Evolutionary conservation across 2,888 invertebrate genomes (phyloP).

Genomic region (Tortrix viridana): DNA sequence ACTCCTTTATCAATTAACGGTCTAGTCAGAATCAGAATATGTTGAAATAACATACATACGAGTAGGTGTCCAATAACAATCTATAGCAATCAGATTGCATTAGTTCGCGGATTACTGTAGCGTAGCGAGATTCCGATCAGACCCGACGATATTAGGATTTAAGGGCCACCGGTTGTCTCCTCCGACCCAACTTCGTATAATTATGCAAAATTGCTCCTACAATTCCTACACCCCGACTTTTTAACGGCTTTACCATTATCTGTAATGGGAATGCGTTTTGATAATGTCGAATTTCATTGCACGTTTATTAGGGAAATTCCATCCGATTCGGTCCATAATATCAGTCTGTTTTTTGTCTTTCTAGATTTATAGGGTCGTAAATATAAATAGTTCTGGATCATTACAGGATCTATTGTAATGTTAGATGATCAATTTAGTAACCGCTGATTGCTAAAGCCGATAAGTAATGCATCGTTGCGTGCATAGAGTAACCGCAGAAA

Average conservation of each 20-base stretch:
- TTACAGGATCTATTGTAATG: constrained; percentile 61
- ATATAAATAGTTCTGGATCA: constrained; percentile 37
- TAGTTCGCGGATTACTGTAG: constrained; percentile 72
- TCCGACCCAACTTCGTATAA: constrained; percentile 63
- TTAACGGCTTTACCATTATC: constrained; percentile 79
- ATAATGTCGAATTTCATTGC: constrained; percentile 79
- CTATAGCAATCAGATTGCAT: constrained; percentile 64
- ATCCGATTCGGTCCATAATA: constrained; percentile 60
- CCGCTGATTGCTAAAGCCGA: constrained; percentile 64
- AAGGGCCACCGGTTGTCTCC: constrained; percentile 72
- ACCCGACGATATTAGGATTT: constrained; percentile 79
- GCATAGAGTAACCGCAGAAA: constrained; percentile 72
- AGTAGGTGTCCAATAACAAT: constrained; percentile 42
- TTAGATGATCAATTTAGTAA: constrained; percentile 65
- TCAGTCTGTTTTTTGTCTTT: constrained; percentile 63
- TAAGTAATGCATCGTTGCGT: constrained; percentile 73
- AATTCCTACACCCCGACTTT: constrained; percentile 78
- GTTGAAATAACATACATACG: constrained; percentile 37
- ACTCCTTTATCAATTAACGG: not conserved
- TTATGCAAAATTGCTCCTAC: constrained; percentile 83
- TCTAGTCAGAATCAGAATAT: constrained; percentile 37
- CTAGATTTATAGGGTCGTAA: constrained; percentile 46
- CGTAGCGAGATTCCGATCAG: constrained; percentile 79
- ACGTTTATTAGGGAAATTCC: constrained; percentile 70
- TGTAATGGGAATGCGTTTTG: constrained; percentile 80